These are phyloP conservation scores for Clytia hemisphaerica DNA, from an alignment of 30 jellyfish, hydroid and myxozoan species.

Conservation along the genomic window DNA sequence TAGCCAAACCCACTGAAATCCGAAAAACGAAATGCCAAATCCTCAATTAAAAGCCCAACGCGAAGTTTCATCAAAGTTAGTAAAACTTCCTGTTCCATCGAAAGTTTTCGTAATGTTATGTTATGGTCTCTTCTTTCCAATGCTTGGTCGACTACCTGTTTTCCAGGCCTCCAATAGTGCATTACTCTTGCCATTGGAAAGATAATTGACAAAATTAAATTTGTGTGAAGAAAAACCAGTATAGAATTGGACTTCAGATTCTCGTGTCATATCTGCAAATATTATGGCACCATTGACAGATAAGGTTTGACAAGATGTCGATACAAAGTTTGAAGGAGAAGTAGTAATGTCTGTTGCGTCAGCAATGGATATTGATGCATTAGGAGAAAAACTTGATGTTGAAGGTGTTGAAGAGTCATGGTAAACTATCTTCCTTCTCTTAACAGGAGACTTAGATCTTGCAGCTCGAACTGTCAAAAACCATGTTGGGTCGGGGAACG, in stretches of 20 bases:
- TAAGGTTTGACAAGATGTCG: not conserved
- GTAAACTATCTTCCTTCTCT: constrained; percentile 3
- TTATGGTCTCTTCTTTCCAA: constrained; percentile 10
- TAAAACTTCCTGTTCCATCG: no score
- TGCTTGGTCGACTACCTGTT: not conserved
- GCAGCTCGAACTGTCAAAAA: not conserved
- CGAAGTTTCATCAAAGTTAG: no score
- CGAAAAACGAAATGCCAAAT: not conserved
- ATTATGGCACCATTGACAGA: not conserved
- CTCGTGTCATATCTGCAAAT: not conserved
- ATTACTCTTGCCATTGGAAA: constrained; percentile 10
- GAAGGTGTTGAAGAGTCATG: no score
- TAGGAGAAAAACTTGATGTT: no score
- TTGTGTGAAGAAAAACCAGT: constrained; percentile 10
- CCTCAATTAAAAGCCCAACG: not conserved
- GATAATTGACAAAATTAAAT: constrained; percentile 1
- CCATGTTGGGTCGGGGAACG: constrained; percentile 13
- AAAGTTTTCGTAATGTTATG: not conserved
- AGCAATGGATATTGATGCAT: no score
- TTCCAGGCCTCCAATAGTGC: constrained; percentile 36
- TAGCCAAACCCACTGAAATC: not conserved
- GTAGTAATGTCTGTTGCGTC: no score
- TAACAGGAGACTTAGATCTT: constrained; percentile 6
- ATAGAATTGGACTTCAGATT: constrained; percentile 13
- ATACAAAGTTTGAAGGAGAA: not conserved